Conservation (phyloP, 2,888 invertebrate species). For the Alloplasta piceator region DNA sequence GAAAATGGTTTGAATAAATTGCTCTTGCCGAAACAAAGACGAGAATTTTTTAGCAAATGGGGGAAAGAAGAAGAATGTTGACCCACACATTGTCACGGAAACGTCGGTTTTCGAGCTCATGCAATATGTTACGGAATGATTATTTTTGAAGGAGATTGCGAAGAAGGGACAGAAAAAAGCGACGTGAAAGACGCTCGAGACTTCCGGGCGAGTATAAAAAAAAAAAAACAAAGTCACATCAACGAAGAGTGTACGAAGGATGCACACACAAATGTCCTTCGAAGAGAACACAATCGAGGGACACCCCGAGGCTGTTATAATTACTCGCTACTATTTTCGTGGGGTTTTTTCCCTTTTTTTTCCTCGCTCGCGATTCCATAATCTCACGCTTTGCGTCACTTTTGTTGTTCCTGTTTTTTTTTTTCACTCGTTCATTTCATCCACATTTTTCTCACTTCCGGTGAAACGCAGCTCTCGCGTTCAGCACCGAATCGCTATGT, state of each 20-base stretch:
- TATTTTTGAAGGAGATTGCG: conserved; percentile 46
- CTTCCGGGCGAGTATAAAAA: background rate
- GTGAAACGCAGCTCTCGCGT: conserved; percentile 23
- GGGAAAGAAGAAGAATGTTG: conserved; percentile 22
- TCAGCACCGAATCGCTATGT: background rate
- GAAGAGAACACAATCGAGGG: conserved; percentile 54
- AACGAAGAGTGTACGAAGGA: conserved; percentile 11
- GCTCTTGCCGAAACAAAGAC: conserved; percentile 25
- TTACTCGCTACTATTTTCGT: conserved; percentile 67
- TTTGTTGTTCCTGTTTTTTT: conserved; percentile 16
- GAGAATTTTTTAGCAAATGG: conserved; percentile 16
- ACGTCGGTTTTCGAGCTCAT: conserved; percentile 35
- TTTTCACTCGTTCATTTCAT: background rate
- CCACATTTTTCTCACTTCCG: conserved; percentile 26
- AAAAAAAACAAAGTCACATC: conserved; percentile 33
- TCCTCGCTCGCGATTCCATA: background rate
- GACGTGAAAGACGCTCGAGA: conserved; percentile 4
- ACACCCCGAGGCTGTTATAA: conserved; percentile 72
- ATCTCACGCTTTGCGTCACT: conserved; percentile 14
- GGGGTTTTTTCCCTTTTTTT: conserved; percentile 24
- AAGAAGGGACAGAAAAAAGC: conserved; percentile 14
- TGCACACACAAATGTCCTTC: conserved; percentile 19
- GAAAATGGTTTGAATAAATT: background rate
- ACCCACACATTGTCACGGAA: conserved; percentile 12
- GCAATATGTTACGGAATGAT: conserved; percentile 57